Evolutionary conservation across 2,797 vertebrate species (phyloP), one percentile per base, ranked within the genome.

Genomic region (Brotula barbata): DNA sequence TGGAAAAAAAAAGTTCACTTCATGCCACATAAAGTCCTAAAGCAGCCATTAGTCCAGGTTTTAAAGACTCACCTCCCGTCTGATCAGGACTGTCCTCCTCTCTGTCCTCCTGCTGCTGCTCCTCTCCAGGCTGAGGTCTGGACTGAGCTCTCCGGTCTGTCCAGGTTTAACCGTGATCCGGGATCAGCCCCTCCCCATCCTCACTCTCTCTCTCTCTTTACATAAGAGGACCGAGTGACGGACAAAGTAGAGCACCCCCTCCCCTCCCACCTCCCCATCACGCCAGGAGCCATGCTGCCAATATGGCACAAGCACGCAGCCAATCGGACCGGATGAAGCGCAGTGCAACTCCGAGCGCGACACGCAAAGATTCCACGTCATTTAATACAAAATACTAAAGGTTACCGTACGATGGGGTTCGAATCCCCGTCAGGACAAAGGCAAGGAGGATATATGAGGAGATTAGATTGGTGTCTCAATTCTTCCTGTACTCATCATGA

Each of bases 121-220:
- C 55, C 60, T 82, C 73, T 79, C 70, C 23, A 1, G 44, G 8
- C 20, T 64, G 48, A 2, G 28, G n/a, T 7, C 43, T 21, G 44
- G 28, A 37, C 37, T 4, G 13, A 3, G 36, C 4, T 5, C 31
- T 33, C 31, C 6, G 31, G 31, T 33, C 31, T 33, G 5, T 33
- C 31, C 25, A 7, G 25, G 3, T 7, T 4, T 28, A 28, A 28
- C 25, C 25, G 52, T n/a, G n/a, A n/a, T n/a, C n/a, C n/a, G n/a
- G 46, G 77, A 67, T 68, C 71, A 69, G 71, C 83, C 85, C 78
- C 70, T 12, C 64, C 51, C 19, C 42, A 23, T 21, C 14, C 51
- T 17, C n/a, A 33, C 16, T 6, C 6, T 3, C 6, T 8, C 19
- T 10, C 45, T 71, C 50, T 56, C 12, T 14, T 88, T 80, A 84